Base-by-base conservation (phyloP, 2,888 invertebrate species). In the Hylaea fasciaria region DNA sequence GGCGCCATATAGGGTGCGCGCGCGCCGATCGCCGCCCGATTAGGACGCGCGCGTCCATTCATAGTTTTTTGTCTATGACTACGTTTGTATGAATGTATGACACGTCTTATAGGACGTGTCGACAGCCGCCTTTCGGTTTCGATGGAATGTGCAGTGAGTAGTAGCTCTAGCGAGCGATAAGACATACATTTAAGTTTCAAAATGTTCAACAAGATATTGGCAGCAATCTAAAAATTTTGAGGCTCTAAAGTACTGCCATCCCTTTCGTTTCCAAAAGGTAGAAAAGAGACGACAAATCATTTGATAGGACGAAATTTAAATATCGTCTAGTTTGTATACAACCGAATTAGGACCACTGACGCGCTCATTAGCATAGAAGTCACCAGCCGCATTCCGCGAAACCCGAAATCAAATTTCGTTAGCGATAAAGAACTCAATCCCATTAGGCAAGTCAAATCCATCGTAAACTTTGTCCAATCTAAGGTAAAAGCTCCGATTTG, bases 1-100 rank as follows among this genome's bases (percentile, higher is more conserved):
- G 8, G 57, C 67, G 54, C 79, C 78, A 62, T 78, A 75, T 73
- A 59, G 56, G 80, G 78, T 66, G 73, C 77, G 76, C 71, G 62
- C 61, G 71, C 76, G 72, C 78, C 71, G 71, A 69, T 65, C 63
- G 64, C 46, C 47, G 47, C 56, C 48, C 64, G 66, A 67, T 72
- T 55, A 62, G 64, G 60, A 60, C 66, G 55, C 65, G 50, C 45
- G 17, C 51, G 61, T 73, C 80, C 81, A 82, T 81, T 82, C 78
- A 82, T 79, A 62, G 66, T 69, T 78, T 78, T 79, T 78, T 79
- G 57, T 69, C 49, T 28, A 47, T 54, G 28, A 41, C 59, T 53
- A 60, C 63, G 54, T 59, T 49, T 69, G 56, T 45, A 16, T 13
- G 51, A 57, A 64, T 62, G 43, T 44, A 54, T 63, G 65, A 68